Conservation (phyloP, 2,113 vertebrate genomes). For the Gasterosteus aculeatus region DNA sequence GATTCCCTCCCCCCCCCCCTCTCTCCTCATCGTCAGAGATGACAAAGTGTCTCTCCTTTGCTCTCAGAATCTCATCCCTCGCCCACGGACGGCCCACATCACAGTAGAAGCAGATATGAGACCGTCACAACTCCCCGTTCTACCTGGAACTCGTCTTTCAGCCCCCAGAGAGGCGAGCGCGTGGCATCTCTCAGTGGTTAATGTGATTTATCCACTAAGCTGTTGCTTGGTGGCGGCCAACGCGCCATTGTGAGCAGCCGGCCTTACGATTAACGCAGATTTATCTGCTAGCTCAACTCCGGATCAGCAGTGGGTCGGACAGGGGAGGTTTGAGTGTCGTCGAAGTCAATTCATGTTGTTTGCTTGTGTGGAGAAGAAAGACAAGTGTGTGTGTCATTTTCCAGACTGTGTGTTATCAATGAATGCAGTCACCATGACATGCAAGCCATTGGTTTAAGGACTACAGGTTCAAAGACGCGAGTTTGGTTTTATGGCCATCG, state of each 20-base stretch:
- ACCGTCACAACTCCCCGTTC: constrained; percentile 64
- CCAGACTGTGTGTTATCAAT: not conserved
- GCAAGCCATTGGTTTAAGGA: not conserved
- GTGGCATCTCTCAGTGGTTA: constrained; percentile 60
- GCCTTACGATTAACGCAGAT: constrained; percentile 64
- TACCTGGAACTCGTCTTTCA: constrained; percentile 67
- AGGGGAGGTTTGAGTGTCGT: constrained; percentile 23
- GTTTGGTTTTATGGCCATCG: not conserved
- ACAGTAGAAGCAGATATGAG: constrained; percentile 69
- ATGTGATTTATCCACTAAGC: constrained; percentile 72
- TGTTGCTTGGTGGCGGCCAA: constrained; percentile 50
- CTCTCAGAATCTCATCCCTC: constrained; percentile 65
- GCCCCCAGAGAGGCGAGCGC: constrained; percentile 30
- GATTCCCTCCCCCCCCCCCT: constrained; percentile 63
- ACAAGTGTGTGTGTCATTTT: not conserved
- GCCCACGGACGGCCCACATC: constrained; percentile 63
- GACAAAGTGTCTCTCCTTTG: constrained; percentile 64
- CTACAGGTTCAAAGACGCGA: not conserved
- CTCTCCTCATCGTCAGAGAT: constrained; percentile 60
- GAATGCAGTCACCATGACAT: not conserved
- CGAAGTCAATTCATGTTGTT: not conserved
- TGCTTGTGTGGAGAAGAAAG: constrained; percentile 6
- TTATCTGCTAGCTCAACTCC: constrained; percentile 47
- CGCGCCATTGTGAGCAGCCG: constrained; percentile 45
- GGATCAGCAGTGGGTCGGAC: constrained; percentile 49